Conservation (phyloP, 2,888 invertebrate species). For the Acanthosepion lycidas region DNA sequence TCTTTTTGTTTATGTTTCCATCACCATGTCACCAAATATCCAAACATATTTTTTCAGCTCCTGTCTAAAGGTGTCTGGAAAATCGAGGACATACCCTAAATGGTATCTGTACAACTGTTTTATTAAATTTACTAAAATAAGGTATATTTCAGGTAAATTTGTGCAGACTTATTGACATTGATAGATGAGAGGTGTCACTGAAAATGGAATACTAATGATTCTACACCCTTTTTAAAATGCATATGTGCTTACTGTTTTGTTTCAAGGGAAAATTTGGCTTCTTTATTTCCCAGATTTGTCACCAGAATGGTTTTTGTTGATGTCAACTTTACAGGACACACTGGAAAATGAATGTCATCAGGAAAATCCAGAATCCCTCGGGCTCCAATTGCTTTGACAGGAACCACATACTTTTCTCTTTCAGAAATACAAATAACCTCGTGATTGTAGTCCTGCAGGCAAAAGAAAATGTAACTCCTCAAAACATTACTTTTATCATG, state of each 20-base stretch:
- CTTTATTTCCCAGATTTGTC: conserved; percentile 78
- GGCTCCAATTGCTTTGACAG: conserved; percentile 77
- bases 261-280: conserved; percentile 77
- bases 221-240: not conserved
- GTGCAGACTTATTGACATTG: no score
- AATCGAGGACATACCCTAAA: no score
- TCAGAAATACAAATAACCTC: conserved; percentile 75
- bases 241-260: conserved; percentile 74
- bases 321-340: conserved; percentile 78
- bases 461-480: not conserved
- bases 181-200: no score
- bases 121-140: no score
- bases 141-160: no score
- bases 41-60: no score
- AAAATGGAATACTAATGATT: no score
- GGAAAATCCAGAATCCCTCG: conserved; percentile 80
- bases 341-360: conserved; percentile 77
- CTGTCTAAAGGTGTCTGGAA: no score
- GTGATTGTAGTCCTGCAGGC: conserved; percentile 73
- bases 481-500: no score
- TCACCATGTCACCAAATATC: no score
- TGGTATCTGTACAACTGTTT: no score
- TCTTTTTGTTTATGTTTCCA: no score
- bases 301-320: conserved; percentile 77
- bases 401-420: conserved; percentile 75